A percentile compares a stretch with the other conserved stretches of the same genome.
Evolutionary conservation across 2,113 vertebrate species (phyloP).

Genomic region (Paramormyrops kingsleyae): DNA sequence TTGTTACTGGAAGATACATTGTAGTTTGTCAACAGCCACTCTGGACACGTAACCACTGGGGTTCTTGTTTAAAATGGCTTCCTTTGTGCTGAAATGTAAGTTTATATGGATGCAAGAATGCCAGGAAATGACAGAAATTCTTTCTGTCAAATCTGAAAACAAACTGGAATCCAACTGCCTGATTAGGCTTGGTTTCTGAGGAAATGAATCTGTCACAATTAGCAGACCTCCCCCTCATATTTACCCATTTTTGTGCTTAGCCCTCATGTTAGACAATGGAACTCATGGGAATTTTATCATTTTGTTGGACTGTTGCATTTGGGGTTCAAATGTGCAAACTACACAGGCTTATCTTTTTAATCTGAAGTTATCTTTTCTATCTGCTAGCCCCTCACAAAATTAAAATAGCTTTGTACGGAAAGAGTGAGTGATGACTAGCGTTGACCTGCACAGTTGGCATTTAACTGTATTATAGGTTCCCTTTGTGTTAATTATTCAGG

Average conservation of each 20-base stretch:
- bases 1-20: not conserved
- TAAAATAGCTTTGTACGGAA: not conserved
- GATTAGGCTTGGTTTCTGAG: conserved; percentile 28
- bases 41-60: not conserved
- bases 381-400: not conserved
- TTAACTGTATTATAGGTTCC: not conserved
- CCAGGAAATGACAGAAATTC: conserved; percentile 59
- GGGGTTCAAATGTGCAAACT: not conserved
- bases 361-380: not conserved
- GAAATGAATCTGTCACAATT: not conserved
- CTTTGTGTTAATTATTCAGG: not conserved
- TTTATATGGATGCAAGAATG: conserved; percentile 38
- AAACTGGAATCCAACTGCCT: conserved; percentile 35
- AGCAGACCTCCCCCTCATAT: not conserved
- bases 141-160: conserved; percentile 52
- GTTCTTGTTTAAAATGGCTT: conserved; percentile 8
- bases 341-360: not conserved
- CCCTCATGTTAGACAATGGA: not conserved
- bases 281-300: not conserved
- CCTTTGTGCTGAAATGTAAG: conserved; percentile 37
- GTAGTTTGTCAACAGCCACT: not conserved
- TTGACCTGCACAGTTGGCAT: not conserved
- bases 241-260: not conserved
- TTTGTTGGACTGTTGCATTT: not conserved
- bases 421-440: not conserved